Conservation (phyloP, 92 coral and sea anemone genomes). For the Epizoanthus scotinus region DNA sequence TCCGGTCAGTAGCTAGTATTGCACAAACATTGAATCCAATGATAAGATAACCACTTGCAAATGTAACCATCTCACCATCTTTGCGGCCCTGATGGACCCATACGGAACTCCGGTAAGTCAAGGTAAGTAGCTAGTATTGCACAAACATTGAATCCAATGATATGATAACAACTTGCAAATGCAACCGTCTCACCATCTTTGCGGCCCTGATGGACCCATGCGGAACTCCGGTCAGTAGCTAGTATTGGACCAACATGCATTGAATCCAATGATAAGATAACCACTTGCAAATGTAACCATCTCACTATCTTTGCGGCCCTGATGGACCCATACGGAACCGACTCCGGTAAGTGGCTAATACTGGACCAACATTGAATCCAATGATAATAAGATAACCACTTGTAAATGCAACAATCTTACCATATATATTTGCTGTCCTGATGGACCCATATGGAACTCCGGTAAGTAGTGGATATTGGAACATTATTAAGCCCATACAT, state of each 20-base stretch:
- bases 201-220: slow-evolving; percentile 44
- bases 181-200: slow-evolving; percentile 53
- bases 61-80: slow-evolving; percentile 55
- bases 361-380: too few relatives aligned
- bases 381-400: slow-evolving; percentile 37
- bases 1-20: too few relatives aligned
- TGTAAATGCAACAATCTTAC: slow-evolving; percentile 57
- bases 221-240: too few relatives aligned
- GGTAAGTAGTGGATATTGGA: too few relatives aligned
- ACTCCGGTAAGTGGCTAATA: too few relatives aligned
- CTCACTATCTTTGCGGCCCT: slow-evolving; percentile 49
- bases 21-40: slow-evolving; percentile 2
- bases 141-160: slow-evolving; percentile 11
- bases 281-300: slow-evolving; percentile 56
- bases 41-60: slow-evolving; percentile 44
- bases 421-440: slow-evolving; percentile 47
- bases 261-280: slow-evolving; percentile 33
- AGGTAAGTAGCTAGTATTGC: too few relatives aligned
- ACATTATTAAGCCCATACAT: too few relatives aligned
- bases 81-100: slow-evolving; percentile 46
- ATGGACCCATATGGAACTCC: slow-evolving; percentile 14
- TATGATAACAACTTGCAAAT: slow-evolving; percentile 46
- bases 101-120: too few relatives aligned
- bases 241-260: too few relatives aligned
- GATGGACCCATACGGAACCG: slow-evolving; percentile 27